These are phyloP conservation scores for Tricholauxania praeusta DNA, from an alignment of 2,888 invertebrate genomes.

Conservation along the genomic window DNA sequence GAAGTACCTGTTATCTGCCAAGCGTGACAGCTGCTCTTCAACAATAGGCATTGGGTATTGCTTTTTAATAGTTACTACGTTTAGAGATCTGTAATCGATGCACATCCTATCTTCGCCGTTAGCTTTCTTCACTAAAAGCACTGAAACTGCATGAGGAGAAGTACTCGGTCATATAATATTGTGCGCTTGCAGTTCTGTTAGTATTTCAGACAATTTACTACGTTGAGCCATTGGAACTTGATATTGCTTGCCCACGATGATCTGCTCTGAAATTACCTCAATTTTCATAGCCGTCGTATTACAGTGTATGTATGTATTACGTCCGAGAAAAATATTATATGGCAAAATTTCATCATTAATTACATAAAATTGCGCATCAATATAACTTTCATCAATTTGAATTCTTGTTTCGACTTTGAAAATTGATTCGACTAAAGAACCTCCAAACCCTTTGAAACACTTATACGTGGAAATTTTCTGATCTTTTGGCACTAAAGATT, in stretches of 20 bases:
- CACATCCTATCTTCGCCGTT: constrained; percentile 37
- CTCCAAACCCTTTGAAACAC: constrained; percentile 3
- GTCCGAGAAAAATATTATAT: background rate
- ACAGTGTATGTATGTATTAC: constrained; percentile 1
- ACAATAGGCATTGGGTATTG: constrained; percentile 39
- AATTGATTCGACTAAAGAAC: background rate
- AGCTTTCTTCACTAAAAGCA: constrained; percentile 29
- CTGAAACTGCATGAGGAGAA: constrained; percentile 35
- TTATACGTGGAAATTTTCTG: background rate
- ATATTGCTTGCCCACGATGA: constrained; percentile 31
- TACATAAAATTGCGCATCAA: background rate
- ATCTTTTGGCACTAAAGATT: background rate
- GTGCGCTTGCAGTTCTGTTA: constrained; percentile 8
- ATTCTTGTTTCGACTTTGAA: background rate
- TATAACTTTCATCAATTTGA: background rate
- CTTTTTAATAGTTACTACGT: constrained; percentile 34
- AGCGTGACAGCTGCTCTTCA: constrained; percentile 32
- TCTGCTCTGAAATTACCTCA: constrained; percentile 19
- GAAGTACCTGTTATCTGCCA: constrained; percentile 50
- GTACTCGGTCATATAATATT: constrained; percentile 33
- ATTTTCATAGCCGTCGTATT: constrained; percentile 30
- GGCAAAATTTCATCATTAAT: background rate
- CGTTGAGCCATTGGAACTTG: constrained; percentile 36
- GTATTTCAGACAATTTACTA: constrained; percentile 12
- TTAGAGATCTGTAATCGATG: constrained; percentile 34